Conservation (phyloP, 2,113 vertebrate genomes). For the Scartelaos histophorus region DNA sequence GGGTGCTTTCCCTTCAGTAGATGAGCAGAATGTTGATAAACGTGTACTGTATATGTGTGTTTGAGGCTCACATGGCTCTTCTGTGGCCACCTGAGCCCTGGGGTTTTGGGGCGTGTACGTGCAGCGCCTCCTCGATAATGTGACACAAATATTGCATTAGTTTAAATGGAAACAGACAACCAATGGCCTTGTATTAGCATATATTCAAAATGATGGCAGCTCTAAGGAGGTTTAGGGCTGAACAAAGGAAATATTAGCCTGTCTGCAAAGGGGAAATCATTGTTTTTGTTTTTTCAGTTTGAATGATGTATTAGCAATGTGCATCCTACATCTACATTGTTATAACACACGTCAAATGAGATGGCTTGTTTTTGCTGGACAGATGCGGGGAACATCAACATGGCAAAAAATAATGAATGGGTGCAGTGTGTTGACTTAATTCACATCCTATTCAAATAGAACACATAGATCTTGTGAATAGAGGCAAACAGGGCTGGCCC, state of each 20-base stretch:
- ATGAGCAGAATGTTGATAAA: conserved; percentile 40
- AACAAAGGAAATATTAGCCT: conserved; percentile 33
- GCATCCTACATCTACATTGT: neutral
- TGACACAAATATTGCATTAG: conserved; percentile 61
- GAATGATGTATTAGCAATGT: conserved; percentile 21
- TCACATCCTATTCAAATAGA: neutral
- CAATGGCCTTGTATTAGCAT: conserved; percentile 47
- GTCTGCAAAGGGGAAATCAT: conserved; percentile 34
- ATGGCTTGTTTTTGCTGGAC: neutral
- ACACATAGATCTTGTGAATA: neutral
- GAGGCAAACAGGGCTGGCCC: neutral
- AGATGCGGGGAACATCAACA: neutral
- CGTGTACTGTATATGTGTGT: conserved; percentile 33
- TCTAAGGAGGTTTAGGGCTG: conserved; percentile 55
- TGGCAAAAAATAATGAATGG: neutral
- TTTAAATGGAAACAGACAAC: conserved; percentile 40
- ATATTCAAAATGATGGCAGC: conserved; percentile 59
- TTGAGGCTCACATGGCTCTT: conserved; percentile 41
- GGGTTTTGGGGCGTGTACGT: conserved; percentile 48
- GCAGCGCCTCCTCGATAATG: conserved; percentile 46
- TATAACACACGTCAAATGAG: too few relatives aligned
- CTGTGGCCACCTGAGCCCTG: conserved; percentile 60
- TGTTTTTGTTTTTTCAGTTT: conserved; percentile 20
- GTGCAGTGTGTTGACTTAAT: neutral
- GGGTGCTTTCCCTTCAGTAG: conserved; percentile 8